phyloP scores from a whole-genome alignment of 2,113 vertebrate species.

The Otis tarda region DNA sequence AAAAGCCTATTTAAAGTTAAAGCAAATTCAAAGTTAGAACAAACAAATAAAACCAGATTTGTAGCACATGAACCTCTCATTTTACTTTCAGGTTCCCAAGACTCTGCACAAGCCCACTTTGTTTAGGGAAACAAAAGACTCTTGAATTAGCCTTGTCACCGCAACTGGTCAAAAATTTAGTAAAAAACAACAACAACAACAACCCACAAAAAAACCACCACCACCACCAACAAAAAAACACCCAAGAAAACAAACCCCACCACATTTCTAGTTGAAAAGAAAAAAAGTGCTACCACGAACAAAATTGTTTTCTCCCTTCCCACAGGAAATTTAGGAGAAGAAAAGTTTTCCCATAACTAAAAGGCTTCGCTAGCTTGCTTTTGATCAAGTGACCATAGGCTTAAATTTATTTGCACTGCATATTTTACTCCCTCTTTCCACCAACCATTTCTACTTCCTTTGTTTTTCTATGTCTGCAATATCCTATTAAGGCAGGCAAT shows the following conservation, averaged over 20 bases:
- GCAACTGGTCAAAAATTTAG: conserved; percentile 25
- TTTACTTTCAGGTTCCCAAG: conserved; percentile 50
- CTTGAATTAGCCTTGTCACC: not conserved
- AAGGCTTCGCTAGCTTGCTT: conserved; percentile 4
- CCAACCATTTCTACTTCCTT: not conserved
- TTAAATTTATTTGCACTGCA: not conserved
- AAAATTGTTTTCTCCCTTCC: conserved; percentile 37
- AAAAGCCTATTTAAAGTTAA: conserved; percentile 29
- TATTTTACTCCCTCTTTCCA: conserved; percentile 1
- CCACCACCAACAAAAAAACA: no score
- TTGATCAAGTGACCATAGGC: not conserved
- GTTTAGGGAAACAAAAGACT: conserved; percentile 49
- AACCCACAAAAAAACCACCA: not conserved
- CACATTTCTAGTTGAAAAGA: not conserved
- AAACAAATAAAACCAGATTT: conserved; percentile 34
- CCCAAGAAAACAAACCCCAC: not conserved
- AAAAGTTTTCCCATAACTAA: conserved; percentile 49
- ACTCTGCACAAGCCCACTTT: conserved; percentile 38
- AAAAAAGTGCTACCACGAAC: not conserved
- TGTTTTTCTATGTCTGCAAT: not conserved
- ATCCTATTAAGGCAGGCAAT: not conserved
- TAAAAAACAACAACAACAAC: not conserved
- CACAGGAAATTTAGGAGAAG: conserved; percentile 50
- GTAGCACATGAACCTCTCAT: not conserved
- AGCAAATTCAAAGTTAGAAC: conserved; percentile 36